These are phyloP conservation scores for Tubulanus polymorphus DNA, from an alignment of 2,888 invertebrate genomes.

Conservation along the genomic window DNA sequence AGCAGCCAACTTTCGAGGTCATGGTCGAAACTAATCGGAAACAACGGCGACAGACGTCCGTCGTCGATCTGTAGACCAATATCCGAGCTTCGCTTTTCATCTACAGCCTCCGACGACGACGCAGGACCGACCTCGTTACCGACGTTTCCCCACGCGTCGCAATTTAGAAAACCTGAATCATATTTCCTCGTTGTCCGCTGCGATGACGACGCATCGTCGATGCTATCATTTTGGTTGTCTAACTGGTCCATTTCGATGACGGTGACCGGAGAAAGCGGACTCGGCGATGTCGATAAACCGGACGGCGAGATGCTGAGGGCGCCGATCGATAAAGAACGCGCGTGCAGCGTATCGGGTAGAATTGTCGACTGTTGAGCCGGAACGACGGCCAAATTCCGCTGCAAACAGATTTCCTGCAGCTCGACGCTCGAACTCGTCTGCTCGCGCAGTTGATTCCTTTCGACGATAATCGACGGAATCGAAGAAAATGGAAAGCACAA, in stretches of 20 bases:
- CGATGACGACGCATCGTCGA: conserved; percentile 25
- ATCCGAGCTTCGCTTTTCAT: conserved; percentile 2
- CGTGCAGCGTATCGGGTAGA: neutral
- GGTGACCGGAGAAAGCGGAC: conserved; percentile 31
- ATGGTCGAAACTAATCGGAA: neutral
- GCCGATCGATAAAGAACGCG: neutral
- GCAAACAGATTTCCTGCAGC: no score
- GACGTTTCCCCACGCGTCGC: neutral
- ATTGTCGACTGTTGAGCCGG: neutral
- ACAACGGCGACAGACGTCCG: conserved; percentile 10
- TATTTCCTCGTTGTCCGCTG: no score
- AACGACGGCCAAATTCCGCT: neutral
- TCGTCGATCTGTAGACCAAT: conserved; percentile 5
- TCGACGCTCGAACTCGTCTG: no score
- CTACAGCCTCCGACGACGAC: neutral
- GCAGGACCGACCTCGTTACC: neutral
- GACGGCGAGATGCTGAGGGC: conserved; percentile 20
- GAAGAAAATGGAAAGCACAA: no score
- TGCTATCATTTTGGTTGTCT: conserved; percentile 42
- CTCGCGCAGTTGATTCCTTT: no score
- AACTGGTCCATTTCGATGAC: conserved; percentile 39
- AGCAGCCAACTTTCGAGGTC: neutral
- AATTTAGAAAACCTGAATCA: no score
- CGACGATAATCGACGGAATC: no score
- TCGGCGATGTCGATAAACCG: conserved; percentile 10